Evolutionary conservation across 2,797 vertebrate species (phyloP).

Genomic region (Peromyscus attwateri): DNA sequence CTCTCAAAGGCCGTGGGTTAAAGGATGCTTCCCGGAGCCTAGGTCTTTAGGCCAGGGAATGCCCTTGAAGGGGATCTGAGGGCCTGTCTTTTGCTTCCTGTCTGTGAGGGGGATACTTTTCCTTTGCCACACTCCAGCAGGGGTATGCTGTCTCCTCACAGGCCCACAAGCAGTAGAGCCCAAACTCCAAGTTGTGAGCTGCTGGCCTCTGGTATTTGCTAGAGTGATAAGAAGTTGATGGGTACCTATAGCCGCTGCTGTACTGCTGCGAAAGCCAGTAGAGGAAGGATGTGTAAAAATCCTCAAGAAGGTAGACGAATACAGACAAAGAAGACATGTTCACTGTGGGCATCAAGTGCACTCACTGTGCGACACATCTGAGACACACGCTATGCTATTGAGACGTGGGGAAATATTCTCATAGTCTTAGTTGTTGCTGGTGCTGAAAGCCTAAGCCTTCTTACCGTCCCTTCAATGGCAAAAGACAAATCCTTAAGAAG

Average conservation of each 20-base stretch:
- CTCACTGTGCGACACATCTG: neutral
- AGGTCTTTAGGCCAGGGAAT: neutral
- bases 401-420: neutral
- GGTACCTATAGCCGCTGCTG: fast-evolving
- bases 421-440: neutral
- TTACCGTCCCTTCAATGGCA: neutral
- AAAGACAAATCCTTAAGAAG: neutral
- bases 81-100: neutral
- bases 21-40: neutral
- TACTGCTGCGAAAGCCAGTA: fast-evolving
- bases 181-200: neutral
- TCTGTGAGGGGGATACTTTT: neutral
- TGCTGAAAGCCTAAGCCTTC: neutral
- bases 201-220: neutral
- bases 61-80: neutral
- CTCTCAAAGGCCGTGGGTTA: neutral
- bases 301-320: fast-evolving
- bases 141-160: neutral
- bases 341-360: too few relatives aligned
- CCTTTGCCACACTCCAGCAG: neutral
- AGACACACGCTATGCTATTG: neutral
- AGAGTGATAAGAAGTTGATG: too few relatives aligned
- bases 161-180: neutral
- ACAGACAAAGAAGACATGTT: neutral
- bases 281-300: neutral